phyloP scores from a whole-genome alignment of 2,888 invertebrate species.

The Anorthoa munda region DNA sequence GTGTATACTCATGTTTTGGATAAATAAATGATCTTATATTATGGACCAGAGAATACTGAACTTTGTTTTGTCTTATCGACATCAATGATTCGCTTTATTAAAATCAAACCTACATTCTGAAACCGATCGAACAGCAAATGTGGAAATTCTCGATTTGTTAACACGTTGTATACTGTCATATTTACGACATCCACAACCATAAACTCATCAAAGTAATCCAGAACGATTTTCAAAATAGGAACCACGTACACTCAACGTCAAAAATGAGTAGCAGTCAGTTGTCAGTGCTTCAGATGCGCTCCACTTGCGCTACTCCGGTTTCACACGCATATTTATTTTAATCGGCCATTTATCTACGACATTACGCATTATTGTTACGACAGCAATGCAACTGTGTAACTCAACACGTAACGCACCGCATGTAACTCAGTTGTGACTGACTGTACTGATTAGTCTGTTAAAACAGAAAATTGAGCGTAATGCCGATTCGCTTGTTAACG shows the following conservation, averaged over 20 bases:
- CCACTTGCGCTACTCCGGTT: conserved; percentile 71
- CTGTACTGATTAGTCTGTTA: conserved; percentile 62
- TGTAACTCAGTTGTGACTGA: conserved; percentile 61
- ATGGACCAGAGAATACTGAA: neutral
- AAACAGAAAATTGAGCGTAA: conserved; percentile 61
- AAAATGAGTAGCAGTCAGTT: conserved; percentile 48
- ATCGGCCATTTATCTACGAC: conserved; percentile 75
- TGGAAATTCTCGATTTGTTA: conserved; percentile 14
- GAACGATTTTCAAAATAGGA: conserved; percentile 45
- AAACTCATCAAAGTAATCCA: conserved; percentile 24
- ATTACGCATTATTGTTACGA: conserved; percentile 76
- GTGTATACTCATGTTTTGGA: no score
- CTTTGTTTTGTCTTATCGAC: neutral
- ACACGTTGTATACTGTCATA: conserved; percentile 21
- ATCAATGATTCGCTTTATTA: neutral
- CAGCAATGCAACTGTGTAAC: conserved; percentile 68
- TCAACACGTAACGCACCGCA: conserved; percentile 62
- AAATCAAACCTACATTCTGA: neutral
- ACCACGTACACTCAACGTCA: conserved; percentile 42
- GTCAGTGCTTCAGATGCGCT: conserved; percentile 69
- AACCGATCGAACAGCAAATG: neutral
- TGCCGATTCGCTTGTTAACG: conserved; percentile 65
- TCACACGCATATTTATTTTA: conserved; percentile 72
- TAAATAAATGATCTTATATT: no score
- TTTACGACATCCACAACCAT: conserved; percentile 22